phyloP scores from a whole-genome alignment of 2,113 vertebrate species.

The Brienomyrus brachyistius region DNA sequence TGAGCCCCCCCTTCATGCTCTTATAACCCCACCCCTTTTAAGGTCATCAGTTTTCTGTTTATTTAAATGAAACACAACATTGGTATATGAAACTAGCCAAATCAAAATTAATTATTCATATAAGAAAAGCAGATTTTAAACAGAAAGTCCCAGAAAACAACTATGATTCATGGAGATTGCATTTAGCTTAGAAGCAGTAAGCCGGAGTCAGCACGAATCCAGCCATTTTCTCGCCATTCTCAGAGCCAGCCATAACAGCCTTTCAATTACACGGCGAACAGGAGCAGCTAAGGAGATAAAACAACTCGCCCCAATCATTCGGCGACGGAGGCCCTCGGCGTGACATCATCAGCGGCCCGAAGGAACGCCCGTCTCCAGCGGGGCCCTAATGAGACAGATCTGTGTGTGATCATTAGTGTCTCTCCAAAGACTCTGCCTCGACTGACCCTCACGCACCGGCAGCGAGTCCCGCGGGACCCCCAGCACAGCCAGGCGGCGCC shows the following conservation, averaged over 20 bases:
- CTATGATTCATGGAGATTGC: background rate
- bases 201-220: background rate
- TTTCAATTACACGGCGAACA: conserved; percentile 17
- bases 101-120: background rate
- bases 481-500: background rate
- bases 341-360: conserved; percentile 65
- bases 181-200: background rate
- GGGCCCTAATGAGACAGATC: conserved; percentile 72
- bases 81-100: background rate
- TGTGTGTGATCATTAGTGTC: conserved; percentile 74
- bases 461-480: background rate
- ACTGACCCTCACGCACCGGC: background rate
- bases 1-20: background rate
- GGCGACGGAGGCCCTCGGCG: conserved; percentile 62
- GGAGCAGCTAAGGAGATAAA: conserved; percentile 42
- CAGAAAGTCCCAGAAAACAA: background rate
- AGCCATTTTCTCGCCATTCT: background rate
- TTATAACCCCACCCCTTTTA: background rate
- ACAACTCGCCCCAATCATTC: conserved; percentile 68
- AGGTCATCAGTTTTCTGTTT: background rate
- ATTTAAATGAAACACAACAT: background rate
- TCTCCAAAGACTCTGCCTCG: conserved; percentile 30
- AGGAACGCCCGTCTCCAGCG: conserved; percentile 66
- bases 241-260: background rate
- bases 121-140: background rate